Evolutionary conservation across 2,113 vertebrate species (phyloP), one percentile per base, ranked within the genome.

Genomic region (Ophiodon elongatus): DNA sequence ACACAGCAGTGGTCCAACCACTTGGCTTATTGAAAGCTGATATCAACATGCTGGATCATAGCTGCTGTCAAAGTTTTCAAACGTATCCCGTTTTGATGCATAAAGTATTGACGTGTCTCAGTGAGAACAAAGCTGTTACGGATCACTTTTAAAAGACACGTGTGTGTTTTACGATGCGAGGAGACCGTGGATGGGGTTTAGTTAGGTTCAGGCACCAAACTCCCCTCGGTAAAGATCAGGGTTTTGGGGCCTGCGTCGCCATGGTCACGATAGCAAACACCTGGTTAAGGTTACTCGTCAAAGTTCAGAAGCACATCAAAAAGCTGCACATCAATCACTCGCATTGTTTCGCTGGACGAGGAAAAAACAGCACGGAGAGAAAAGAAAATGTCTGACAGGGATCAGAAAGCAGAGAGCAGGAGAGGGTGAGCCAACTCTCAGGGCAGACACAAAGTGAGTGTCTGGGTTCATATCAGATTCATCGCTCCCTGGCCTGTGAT

Each of bases 401-500:
- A 45, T 37, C 66, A 73, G 69, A 77, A 81, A 79, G 31, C 45
- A 70, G 83, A 73, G 54, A 78, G 41, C 29, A 56, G 9, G 15
- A 21, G 47, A 29, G 45, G 75, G 65, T 25, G 78, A 80, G 85
- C 71, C 80, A 75, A 57, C 59, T 82, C 54, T 73, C 73, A 47
- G 67, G 37, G 64, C 75, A 60, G 76, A 66, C 64, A 85, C 78
- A 35, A 21, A 72, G 82, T 0, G 62, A 71, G 70, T 29, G 74
- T 45, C 33, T 60, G 69, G 59, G 81, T 83, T 91, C 83, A 79
- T 95, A 96, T 95, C 92, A 94, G 89, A 91, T 94, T 91, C 90
- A 92, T 90, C 85, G 83, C 91, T 94, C 94, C 94, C 96, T 94
- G 92, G 92, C 93, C 90, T 76, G 81, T 80, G 91, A 96, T 96